Base-by-base conservation (phyloP, 1,140 invertebrate genomes). In the Scaptomyza pallida region DNA sequence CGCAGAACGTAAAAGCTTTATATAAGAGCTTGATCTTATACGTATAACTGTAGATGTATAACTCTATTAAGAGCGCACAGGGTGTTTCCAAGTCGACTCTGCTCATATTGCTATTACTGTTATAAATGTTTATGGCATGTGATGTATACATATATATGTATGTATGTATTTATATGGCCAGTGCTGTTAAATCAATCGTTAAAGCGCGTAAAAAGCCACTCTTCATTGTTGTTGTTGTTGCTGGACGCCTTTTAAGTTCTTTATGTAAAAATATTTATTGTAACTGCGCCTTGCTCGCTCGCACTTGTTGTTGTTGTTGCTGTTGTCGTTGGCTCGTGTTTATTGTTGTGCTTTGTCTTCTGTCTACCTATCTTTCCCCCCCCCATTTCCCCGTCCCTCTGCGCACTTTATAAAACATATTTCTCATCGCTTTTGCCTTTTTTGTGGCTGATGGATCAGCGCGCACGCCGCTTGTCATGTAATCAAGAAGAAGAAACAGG, bases 111-210 rank as follows among this genome's bases (percentile, higher is more conserved):
- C 41, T 64, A 26, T 71, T 71, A 23, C 26, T 55, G 8, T 64
- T 44, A 51, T 17, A 35, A 26, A 30, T 23, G 55, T 47, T 61
- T 64, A 30, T 30, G 26, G 26, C 2, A 30, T 10, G 6, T 30
- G 26, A 30, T 35, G 2, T 33, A 52, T 61, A 40, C 19, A 15
- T 41, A 15, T 52, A 13, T 35, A n/a, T 51, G 12, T 72, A 55
- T 83, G 47, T 70, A 33, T 73, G 73, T 77, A 52, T 80, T 63
- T 77, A 73, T 74, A 72, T 48, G 68, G 76, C 59, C 50, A 19
- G 41, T 63, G 76, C 77, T 72, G 80, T 85, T 85, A 85, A 85
- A 83, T 85, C 80, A 83, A 83, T 83, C 80, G 80, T 85, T 85
- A 86, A 86, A 86, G 60, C 50, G 81, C 63, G 71, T 83, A 80